A percentile compares a stretch with the other conserved stretches of the same genome.
Evolutionary conservation across 2,888 invertebrate genomes (phyloP).

Genomic region (Xestia ashworthii): DNA sequence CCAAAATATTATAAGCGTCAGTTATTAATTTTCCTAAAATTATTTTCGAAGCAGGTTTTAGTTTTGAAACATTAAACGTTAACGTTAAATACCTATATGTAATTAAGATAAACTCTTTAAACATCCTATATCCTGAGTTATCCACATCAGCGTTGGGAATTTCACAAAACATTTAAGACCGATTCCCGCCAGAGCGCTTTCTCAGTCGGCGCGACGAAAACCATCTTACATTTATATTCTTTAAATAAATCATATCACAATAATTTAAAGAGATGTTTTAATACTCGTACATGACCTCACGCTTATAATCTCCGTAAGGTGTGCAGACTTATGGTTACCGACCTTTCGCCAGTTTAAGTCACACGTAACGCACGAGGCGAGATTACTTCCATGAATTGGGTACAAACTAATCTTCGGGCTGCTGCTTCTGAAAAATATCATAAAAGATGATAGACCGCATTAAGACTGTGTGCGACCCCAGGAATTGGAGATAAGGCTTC

Average conservation of each 20-base stretch:
- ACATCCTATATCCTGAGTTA: neutral
- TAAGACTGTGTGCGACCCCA: neutral
- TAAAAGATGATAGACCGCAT: neutral
- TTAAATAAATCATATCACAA: neutral
- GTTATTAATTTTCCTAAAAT: neutral
- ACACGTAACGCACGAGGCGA: neutral
- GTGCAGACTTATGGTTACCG: neutral
- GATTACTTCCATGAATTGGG: neutral
- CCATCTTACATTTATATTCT: neutral
- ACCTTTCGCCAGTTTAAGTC: neutral
- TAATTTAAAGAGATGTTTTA: neutral
- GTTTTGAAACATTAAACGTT: neutral
- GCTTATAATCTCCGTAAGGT: neutral
- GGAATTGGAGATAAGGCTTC: neutral
- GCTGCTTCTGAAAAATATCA: neutral
- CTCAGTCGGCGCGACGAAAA: neutral
- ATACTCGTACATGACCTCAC: neutral
- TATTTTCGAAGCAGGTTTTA: neutral
- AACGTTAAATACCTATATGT: neutral
- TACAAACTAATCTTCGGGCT: neutral
- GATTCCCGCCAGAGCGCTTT: neutral
- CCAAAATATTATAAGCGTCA: neutral
- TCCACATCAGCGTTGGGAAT: neutral
- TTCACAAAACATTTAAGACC: neutral
- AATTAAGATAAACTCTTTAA: neutral